A percentile compares a stretch with the other conserved stretches of the same genome.
phyloP scores from a whole-genome alignment of 2,888 invertebrate species.

The Drosophila anomalata region DNA sequence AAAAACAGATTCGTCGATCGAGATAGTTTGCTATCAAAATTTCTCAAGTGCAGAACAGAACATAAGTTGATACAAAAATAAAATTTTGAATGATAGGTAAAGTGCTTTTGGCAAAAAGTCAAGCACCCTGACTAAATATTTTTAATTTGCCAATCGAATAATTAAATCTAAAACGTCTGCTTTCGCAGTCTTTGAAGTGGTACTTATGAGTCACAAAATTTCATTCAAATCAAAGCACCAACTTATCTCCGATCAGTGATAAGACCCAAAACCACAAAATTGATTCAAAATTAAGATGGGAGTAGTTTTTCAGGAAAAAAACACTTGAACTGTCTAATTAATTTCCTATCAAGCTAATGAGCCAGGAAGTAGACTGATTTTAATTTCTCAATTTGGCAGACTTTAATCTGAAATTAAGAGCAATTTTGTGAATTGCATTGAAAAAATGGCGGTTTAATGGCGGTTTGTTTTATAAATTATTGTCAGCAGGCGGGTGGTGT shows the following conservation, averaged over 20 bases:
- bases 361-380: conserved; percentile 33
- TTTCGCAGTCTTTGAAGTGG: neutral
- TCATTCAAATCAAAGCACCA: neutral
- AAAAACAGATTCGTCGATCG: neutral
- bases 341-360: conserved; percentile 15
- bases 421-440: conserved; percentile 2
- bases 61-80: neutral
- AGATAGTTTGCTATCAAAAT: neutral
- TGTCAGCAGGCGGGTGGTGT: conserved; percentile 16
- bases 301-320: neutral
- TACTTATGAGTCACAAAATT: neutral
- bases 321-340: conserved; percentile 9
- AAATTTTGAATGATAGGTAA: neutral
- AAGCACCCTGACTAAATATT: conserved; percentile 12
- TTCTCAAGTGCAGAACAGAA: neutral
- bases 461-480: conserved; percentile 32
- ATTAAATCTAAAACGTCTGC: neutral
- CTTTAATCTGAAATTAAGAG: neutral
- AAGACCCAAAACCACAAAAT: neutral
- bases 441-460: conserved; percentile 5
- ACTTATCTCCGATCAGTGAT: neutral
- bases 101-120: neutral
- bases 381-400: conserved; percentile 6
- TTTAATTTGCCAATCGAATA: conserved; percentile 16
- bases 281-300: neutral